Evolutionary conservation across 2,888 invertebrate species (phyloP).

Genomic region (Pyrochroa serraticornis): DNA sequence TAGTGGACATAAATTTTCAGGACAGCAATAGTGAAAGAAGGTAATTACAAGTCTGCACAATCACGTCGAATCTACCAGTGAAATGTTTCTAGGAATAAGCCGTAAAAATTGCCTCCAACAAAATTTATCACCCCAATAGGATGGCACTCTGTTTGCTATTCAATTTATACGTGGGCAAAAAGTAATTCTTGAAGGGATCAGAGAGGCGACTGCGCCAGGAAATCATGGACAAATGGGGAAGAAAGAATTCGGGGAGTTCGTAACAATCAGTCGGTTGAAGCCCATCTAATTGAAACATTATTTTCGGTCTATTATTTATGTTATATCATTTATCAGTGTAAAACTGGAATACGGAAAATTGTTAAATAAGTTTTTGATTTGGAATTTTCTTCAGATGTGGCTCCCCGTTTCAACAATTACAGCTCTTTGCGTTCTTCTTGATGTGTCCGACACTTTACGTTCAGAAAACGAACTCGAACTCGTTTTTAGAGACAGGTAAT

Average conservation of each 20-base stretch:
- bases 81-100: constrained; percentile 33
- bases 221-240: constrained; percentile 37
- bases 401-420: constrained; percentile 51
- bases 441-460: constrained; percentile 43
- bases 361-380: not conserved
- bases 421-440: constrained; percentile 51
- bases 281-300: constrained; percentile 19
- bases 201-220: constrained; percentile 43
- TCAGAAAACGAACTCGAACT: constrained; percentile 59
- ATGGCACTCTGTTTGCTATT: constrained; percentile 50
- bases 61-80: constrained; percentile 25
- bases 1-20: constrained; percentile 18
- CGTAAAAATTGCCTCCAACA: constrained; percentile 43
- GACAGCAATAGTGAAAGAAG: constrained; percentile 33
- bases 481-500: constrained; percentile 59
- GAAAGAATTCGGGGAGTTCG: constrained; percentile 37
- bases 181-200: constrained; percentile 42
- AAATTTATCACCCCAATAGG: constrained; percentile 53
- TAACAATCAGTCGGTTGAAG: constrained; percentile 37
- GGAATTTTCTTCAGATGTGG: constrained; percentile 39
- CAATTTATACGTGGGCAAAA: constrained; percentile 44
- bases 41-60: constrained; percentile 38
- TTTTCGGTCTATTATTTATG: constrained; percentile 1
- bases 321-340: not conserved
- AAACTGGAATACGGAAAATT: not conserved